Conservation (phyloP, 2,797 vertebrate species). For the Oreortyx pictus region DNA sequence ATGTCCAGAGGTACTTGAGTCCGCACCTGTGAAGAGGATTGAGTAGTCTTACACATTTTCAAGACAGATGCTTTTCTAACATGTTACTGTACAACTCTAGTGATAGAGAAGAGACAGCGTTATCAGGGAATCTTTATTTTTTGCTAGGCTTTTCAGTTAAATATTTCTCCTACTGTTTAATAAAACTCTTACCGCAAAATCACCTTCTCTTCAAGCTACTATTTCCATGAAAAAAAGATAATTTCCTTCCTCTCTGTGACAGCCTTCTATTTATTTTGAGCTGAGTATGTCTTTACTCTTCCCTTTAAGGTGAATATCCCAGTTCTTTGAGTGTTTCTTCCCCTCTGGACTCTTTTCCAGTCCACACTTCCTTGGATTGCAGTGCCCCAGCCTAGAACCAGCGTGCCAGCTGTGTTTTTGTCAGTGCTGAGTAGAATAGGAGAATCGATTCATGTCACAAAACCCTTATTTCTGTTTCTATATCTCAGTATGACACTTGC, state of each 20-base stretch:
- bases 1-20: not conserved
- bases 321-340: not conserved
- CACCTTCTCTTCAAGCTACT: not conserved
- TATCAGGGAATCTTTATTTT: not conserved
- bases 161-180: not conserved
- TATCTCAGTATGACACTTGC: conserved; percentile 44
- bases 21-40: not conserved
- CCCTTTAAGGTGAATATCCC: not conserved
- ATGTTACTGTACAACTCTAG: not conserved
- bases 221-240: not conserved
- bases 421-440: not conserved
- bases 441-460: conserved; percentile 24
- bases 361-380: not conserved
- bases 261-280: not conserved
- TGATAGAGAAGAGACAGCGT: not conserved
- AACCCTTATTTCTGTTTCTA: conserved; percentile 40
- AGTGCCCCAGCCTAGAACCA: not conserved
- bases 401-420: not conserved
- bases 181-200: not conserved
- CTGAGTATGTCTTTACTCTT: not conserved
- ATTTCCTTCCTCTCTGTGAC: not conserved
- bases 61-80: not conserved
- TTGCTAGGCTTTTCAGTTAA: not conserved
- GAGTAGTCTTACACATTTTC: not conserved
- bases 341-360: not conserved